Evolutionary conservation across 2,113 vertebrate species (phyloP), one percentile per base, ranked within the genome.

Genomic region (Engraulis encrasicolus): DNA sequence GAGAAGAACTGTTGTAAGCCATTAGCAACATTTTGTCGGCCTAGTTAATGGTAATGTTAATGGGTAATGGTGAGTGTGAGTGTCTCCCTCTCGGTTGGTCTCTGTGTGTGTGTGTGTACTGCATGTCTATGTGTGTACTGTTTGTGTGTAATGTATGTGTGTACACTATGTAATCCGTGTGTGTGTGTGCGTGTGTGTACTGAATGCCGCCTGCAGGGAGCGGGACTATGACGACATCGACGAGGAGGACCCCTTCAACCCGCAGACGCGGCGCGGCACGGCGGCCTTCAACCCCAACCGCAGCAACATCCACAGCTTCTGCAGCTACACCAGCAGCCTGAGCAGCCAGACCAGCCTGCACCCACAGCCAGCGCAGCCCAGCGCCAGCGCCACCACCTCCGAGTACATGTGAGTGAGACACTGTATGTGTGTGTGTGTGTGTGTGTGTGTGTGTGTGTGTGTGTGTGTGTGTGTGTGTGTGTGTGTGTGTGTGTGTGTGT

Each of bases 171-270:
- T n/a, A n/a, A n/a, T n/a, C n/a, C n/a, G 37, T 85, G 83, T 40
- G 0, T n/a, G 50, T 19, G 20, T 85, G 31, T 40, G 27, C 38
- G 45, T 50, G 38, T 86, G 66, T 45, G 0, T 61, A n/a, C n/a
- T n/a, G n/a, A n/a, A n/a, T n/a, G n/a, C n/a, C n/a, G 6, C 31
- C 38, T 45, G 0, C 88, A 99, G 98, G 91, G 96, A 98, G 14
- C 93, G 93, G 77, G 95, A 97, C 86, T 98, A 97, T 0, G 94
- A 97, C 0, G 97, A 99, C 92, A 97, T 99, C 31, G 97, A 99
- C 0, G 97, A 99, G 1, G 97, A 96, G 0, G 98, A 99, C 86
- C 98, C 98, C 0, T 99, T 99, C 92, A 99, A 99, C 91, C 98
- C 98, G 0, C 95, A 97, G 86, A 95, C 96, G 0, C 95, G 93